Evolutionary conservation across 30 jellyfish, hydroid and myxozoan genomes (phyloP).

Genomic region (Catostylus mosaicus): DNA sequence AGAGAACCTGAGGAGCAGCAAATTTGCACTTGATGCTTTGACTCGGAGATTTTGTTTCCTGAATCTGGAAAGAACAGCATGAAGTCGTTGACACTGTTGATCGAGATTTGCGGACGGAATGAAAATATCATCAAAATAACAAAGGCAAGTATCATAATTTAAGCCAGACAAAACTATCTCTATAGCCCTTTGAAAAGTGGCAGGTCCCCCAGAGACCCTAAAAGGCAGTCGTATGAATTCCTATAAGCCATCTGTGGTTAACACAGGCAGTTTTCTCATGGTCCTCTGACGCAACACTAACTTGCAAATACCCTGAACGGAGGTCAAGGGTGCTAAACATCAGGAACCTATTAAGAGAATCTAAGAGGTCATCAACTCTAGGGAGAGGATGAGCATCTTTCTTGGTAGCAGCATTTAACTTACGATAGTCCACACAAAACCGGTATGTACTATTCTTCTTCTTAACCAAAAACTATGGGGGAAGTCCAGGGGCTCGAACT

Average conservation of each 20-base stretch:
- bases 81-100: slow-evolving; percentile 32
- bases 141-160: slow-evolving; percentile 13
- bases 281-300: slow-evolving; percentile 33
- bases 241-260: slow-evolving; percentile 26
- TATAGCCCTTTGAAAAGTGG: too few species aligned
- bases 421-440: too few species aligned
- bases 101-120: slow-evolving; percentile 13
- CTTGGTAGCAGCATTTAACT: slow-evolving; percentile 52
- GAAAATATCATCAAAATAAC: slow-evolving; percentile 46
- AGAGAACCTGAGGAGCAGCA: slow-evolving; percentile 24
- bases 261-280: slow-evolving; percentile 55
- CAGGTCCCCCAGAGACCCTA: slow-evolving; percentile 68
- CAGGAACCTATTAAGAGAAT: slow-evolving; percentile 21
- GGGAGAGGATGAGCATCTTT: slow-evolving; percentile 70
- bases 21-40: slow-evolving; percentile 25
- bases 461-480: slow-evolving; percentile 24
- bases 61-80: slow-evolving; percentile 13
- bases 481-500: too few species aligned
- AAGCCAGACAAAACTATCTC: slow-evolving; percentile 44
- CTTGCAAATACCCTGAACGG: slow-evolving; percentile 65
- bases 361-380: slow-evolving; percentile 26
- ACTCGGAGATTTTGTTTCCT: slow-evolving; percentile 15
- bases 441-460: slow-evolving; percentile 32
- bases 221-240: slow-evolving; percentile 47
- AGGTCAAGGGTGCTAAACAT: slow-evolving; percentile 50